Conservation (phyloP, 2,888 invertebrate genomes). For the Schrankia costaestrigalis region DNA sequence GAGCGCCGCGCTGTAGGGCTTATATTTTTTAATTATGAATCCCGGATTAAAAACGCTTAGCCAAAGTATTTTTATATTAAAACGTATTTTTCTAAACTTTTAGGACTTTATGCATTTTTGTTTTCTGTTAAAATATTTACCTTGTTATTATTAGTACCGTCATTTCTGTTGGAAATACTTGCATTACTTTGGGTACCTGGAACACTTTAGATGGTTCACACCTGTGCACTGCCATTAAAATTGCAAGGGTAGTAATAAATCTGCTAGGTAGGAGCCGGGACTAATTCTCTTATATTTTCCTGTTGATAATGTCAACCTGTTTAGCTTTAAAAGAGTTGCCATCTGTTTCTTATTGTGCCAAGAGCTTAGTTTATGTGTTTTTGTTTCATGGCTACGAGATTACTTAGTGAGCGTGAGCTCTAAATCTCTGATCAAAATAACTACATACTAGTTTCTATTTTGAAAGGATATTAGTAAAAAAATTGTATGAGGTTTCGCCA, state of each 20-base stretch:
- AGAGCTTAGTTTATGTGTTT: too few relatives aligned
- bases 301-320: not conserved
- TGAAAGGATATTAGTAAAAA: too few relatives aligned
- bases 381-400: too few relatives aligned
- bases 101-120: not conserved
- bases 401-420: too few relatives aligned
- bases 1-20: constrained; percentile 4
- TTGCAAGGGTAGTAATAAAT: constrained; percentile 7
- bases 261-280: not conserved
- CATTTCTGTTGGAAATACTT: constrained; percentile 3
- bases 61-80: constrained; percentile 5
- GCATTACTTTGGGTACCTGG: constrained; percentile 3
- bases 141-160: constrained; percentile 3
- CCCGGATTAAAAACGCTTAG: constrained; percentile 7
- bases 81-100: not conserved
- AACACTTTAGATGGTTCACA: constrained; percentile 7
- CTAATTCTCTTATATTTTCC: not conserved
- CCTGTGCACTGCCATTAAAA: constrained; percentile 10
- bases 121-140: not conserved
- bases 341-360: too few relatives aligned
- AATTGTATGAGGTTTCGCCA: too few relatives aligned
- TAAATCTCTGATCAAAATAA: too few relatives aligned
- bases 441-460: too few relatives aligned
- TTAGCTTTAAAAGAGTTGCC: not conserved
- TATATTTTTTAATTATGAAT: constrained; percentile 21